These are phyloP conservation scores for Drosophila atripex DNA, from an alignment of 2,888 invertebrate species.

Conservation along the genomic window DNA sequence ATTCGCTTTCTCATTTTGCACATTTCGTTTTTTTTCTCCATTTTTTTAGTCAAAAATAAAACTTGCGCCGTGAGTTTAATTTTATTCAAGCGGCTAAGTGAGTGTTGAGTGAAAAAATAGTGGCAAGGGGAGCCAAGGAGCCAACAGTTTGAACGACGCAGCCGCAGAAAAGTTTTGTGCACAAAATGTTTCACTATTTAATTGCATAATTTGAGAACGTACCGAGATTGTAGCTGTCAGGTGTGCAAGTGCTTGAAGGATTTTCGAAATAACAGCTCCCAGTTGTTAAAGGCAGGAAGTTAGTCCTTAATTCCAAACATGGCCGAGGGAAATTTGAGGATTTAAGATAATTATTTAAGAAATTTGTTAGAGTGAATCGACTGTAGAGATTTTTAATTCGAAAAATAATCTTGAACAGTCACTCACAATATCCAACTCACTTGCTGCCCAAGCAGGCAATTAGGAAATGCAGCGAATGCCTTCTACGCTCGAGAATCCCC, in stretches of 20 bases:
- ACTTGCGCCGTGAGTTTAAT: conserved; percentile 74
- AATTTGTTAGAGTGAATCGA: neutral
- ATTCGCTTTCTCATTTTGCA: conserved; percentile 6
- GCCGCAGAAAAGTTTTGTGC: conserved; percentile 49
- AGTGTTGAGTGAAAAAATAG: conserved; percentile 64
- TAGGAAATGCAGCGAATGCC: conserved; percentile 65
- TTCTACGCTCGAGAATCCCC: conserved; percentile 10
- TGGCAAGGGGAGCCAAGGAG: neutral
- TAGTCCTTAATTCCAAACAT: neutral
- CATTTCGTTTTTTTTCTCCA: neutral
- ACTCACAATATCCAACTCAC: too few relatives aligned
- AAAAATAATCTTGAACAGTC: too few relatives aligned
- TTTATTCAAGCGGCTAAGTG: conserved; percentile 78
- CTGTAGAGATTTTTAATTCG: too few relatives aligned
- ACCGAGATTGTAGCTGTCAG: conserved; percentile 62
- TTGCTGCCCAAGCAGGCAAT: conserved; percentile 52
- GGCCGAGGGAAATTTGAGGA: neutral
- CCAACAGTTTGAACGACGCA: conserved; percentile 24
- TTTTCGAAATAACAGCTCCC: neutral
- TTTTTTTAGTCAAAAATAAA: conserved; percentile 57
- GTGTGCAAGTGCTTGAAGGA: neutral
- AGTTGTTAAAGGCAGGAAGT: neutral
- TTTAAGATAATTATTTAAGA: neutral
- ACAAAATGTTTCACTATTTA: conserved; percentile 69
- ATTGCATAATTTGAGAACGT: conserved; percentile 75